Evolutionary conservation across 2,797 vertebrate species (phyloP).

Genomic region (Thaleichthys pacificus): DNA sequence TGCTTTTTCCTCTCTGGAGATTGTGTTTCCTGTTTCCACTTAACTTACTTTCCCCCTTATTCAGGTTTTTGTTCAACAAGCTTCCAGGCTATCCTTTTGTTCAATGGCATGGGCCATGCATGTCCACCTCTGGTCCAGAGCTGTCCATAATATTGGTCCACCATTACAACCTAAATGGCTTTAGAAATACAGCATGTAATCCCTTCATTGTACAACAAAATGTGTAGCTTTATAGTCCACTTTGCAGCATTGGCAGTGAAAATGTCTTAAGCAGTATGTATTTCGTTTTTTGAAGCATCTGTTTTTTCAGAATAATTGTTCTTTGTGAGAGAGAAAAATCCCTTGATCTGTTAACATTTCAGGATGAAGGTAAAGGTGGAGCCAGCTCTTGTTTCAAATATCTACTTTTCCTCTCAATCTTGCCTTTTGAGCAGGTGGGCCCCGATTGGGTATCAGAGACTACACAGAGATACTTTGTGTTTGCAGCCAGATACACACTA

Average conservation of each 20-base stretch:
- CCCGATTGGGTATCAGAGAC: constrained; percentile 59
- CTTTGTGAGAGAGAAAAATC: not conserved
- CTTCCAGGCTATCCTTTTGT: constrained; percentile 69
- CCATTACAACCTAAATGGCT: too few species aligned
- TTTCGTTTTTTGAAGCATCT: too few species aligned
- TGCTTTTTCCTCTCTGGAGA: constrained; percentile 24
- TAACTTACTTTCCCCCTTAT: constrained; percentile 73
- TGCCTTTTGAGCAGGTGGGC: constrained; percentile 46
- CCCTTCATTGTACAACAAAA: too few species aligned
- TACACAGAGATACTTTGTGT: constrained; percentile 57
- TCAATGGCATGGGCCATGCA: constrained; percentile 62
- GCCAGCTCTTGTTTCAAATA: constrained; percentile 61
- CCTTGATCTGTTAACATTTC: not conserved
- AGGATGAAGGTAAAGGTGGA: constrained; percentile 55
- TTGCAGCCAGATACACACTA: constrained; percentile 51
- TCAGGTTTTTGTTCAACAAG: constrained; percentile 68
- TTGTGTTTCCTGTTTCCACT: constrained; percentile 63
- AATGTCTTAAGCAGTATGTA: too few species aligned
- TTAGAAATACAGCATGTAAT: too few species aligned
- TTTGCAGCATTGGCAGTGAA: too few species aligned
- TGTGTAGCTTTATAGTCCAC: too few species aligned
- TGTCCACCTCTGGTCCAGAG: constrained; percentile 15
- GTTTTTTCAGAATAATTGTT: too few species aligned
- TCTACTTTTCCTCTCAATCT: constrained; percentile 54
- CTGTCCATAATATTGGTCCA: too few species aligned